Base-by-base conservation (phyloP, 2,113 vertebrate species). In the Atherinomorus stipes region DNA sequence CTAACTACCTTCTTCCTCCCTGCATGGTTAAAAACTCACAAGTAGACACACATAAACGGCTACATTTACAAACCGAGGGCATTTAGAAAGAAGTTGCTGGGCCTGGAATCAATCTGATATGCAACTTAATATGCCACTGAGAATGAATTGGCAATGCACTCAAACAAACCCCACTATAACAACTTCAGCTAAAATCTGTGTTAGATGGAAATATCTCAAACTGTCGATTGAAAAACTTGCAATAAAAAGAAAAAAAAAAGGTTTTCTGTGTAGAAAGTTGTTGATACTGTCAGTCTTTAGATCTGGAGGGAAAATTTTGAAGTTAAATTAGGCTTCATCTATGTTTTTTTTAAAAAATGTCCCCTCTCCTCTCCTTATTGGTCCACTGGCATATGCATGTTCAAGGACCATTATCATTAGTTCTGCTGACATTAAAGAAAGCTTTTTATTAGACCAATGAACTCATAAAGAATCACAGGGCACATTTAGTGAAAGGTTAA, bases 1-100 rank as follows among this genome's bases (percentile, higher is more conserved):
- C 87, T 88, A 89, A 91, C 85, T 86, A 86, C 80, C 77, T 87
- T 90, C 71, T 88, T 91, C 90, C 88, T 86, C 79, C 70, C 72
- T 42, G 74, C 85, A 78, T 23, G 37, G 84, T 67, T n/a, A 57
- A 77, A 86, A 85, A 67, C 67, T 64, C 56, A 71, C 68, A 76
- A 83, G 61, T 72, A 74, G 67, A 74, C 83, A 81, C 80, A 87
- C 71, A 86, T 77, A 80, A 84, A 79, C 81, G 89, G 67, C 28
- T 45, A 47, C 74, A 71, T 69, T 74, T 59, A 74, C 71, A 73
- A 75, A 79, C 58, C 21, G 50, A 37, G 38, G 25, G 56, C 57
- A 73, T 61, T 71, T 7, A 51, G 40, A 64, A 28, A 53, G 50
- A 78, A 82, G 70, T 61, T 28, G 18, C 50, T 62, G n/a, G 31